These are phyloP conservation scores for Malaclemys terrapin DNA, from an alignment of 2,113 vertebrate species.

Conservation along the genomic window DNA sequence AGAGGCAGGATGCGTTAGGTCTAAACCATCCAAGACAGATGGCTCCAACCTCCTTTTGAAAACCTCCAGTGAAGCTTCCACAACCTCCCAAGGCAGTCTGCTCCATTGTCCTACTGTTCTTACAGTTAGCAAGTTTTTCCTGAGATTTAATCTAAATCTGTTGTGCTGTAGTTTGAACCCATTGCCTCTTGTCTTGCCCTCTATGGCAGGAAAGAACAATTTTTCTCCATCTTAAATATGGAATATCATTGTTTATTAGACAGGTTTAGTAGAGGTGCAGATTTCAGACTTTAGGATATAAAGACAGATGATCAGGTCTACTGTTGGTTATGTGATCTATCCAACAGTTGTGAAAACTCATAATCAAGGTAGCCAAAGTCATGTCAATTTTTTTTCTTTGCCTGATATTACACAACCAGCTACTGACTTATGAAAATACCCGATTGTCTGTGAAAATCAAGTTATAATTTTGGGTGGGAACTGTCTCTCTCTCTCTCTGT, in stretches of 20 bases:
- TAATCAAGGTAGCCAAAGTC: not conserved
- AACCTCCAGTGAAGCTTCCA: too few species aligned
- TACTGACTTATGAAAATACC: not conserved
- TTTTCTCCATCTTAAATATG: too few species aligned
- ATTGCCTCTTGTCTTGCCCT: too few species aligned
- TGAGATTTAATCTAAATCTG: too few species aligned
- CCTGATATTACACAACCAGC: not conserved
- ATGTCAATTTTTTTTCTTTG: not conserved
- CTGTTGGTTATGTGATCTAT: fast-evolving
- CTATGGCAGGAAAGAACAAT: too few species aligned
- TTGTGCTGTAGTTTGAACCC: too few species aligned
- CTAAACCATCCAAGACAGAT: too few species aligned
- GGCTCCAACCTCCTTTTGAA: too few species aligned
- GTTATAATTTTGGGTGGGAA: not conserved
- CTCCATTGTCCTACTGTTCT: too few species aligned
- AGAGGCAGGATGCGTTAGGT: too few species aligned
- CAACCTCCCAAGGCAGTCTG: too few species aligned
- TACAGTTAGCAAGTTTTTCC: too few species aligned
- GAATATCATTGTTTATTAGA: fast-evolving
- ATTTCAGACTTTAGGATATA: not conserved
- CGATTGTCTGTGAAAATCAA: not conserved
- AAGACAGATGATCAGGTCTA: fast-evolving
- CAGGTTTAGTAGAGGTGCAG: not conserved
- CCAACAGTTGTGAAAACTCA: not conserved
- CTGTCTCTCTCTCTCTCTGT: not conserved